These are phyloP conservation scores for Tragulus kanchil DNA, from an alignment of 2,113 vertebrate species.

Conservation along the genomic window DNA sequence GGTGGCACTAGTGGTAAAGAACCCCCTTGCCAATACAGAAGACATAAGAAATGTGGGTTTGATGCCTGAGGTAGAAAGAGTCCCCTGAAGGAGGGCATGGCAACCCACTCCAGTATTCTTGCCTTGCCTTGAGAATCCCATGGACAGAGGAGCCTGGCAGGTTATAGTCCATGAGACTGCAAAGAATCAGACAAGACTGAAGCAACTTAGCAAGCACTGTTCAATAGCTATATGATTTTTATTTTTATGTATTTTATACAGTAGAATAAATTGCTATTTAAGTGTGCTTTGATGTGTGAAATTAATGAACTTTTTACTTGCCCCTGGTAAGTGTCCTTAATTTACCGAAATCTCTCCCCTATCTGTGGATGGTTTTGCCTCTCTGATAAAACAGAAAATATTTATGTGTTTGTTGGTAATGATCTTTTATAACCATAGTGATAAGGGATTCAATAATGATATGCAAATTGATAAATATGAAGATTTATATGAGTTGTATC, in stretches of 20 bases:
- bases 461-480: background rate
- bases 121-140: too few relatives aligned
- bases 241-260: slow-evolving; percentile 48
- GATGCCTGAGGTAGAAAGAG: too few relatives aligned
- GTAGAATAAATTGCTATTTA: slow-evolving; percentile 60
- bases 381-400: slow-evolving; percentile 11
- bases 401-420: slow-evolving; percentile 18
- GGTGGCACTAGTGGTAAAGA: too few relatives aligned
- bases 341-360: slow-evolving; percentile 53
- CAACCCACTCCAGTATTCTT: too few relatives aligned
- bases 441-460: background rate
- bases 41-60: too few relatives aligned
- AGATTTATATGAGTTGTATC: background rate
- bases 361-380: slow-evolving; percentile 6
- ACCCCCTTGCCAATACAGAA: too few relatives aligned
- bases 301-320: slow-evolving; percentile 39
- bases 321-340: slow-evolving; percentile 31
- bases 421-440: background rate
- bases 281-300: slow-evolving; percentile 39
- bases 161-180: too few relatives aligned
- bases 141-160: too few relatives aligned
- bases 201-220: background rate
- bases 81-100: too few relatives aligned
- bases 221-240: slow-evolving; percentile 47
- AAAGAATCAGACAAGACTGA: too few relatives aligned